Percentiles rank a stretch among this genome's conserved stretches.
Conservation (phyloP, 2,797 vertebrate species). For the Helicolenus hilgendorfi region DNA sequence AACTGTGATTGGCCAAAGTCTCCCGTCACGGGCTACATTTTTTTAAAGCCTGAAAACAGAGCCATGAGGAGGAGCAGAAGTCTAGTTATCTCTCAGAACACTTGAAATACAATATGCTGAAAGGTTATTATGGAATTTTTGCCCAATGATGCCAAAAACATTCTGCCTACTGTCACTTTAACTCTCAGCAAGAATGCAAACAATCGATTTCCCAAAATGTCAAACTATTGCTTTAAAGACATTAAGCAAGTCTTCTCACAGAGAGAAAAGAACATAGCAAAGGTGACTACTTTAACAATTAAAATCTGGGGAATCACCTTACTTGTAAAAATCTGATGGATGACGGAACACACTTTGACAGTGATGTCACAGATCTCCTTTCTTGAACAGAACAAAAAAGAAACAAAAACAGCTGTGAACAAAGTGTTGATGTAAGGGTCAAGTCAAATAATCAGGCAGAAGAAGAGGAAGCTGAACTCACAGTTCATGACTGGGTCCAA, state of each 20-base stretch:
- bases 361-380: background rate
- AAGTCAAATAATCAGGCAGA: background rate
- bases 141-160: too few relatives aligned
- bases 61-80: accelerated
- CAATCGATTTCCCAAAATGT: background rate
- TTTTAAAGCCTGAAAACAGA: too few relatives aligned
- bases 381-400: constrained; percentile 32
- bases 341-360: background rate
- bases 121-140: too few relatives aligned
- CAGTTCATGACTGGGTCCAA: constrained; percentile 73
- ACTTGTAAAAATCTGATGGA: constrained; percentile 47
- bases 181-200: background rate
- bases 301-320: constrained; percentile 37
- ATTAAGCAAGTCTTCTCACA: background rate
- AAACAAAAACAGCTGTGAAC: background rate
- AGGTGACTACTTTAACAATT: background rate
- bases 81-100: too few relatives aligned
- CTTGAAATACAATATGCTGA: too few relatives aligned
- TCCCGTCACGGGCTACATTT: too few relatives aligned
- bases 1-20: too few relatives aligned
- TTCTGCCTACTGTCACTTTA: background rate
- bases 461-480: constrained; percentile 41
- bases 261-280: background rate
- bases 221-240: background rate
- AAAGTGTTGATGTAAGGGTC: background rate